Percentiles rank a stretch among this genome's conserved stretches.
These are phyloP conservation scores for Athene cunicularia DNA, from an alignment of 2,113 vertebrate genomes.

Conservation along the genomic window DNA sequence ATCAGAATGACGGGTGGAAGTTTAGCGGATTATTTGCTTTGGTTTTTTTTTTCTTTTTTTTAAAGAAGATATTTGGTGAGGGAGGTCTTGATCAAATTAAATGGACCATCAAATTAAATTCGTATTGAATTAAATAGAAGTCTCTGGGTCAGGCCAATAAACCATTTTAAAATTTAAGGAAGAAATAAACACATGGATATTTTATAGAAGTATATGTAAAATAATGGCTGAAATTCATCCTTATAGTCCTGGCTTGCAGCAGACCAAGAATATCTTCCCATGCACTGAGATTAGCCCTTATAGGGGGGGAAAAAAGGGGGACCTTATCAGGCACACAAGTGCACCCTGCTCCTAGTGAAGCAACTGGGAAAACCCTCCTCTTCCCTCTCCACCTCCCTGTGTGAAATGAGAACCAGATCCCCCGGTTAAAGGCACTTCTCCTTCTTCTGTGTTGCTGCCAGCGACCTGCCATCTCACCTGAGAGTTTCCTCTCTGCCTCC, in stretches of 20 bases:
- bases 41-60: neutral
- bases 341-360: neutral
- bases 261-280: neutral
- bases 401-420: neutral
- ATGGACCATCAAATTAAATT: slow-evolving; percentile 35
- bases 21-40: neutral
- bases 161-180: neutral
- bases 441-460: slow-evolving; percentile 11
- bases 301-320: neutral
- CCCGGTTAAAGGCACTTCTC: neutral
- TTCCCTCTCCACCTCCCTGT: neutral
- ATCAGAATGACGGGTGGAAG: neutral
- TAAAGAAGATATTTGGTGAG: neutral
- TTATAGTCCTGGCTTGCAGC: neutral
- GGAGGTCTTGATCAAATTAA: slow-evolving; percentile 25
- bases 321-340: neutral
- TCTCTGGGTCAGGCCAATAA: neutral
- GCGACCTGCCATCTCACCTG: slow-evolving; percentile 82
- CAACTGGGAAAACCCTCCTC: neutral
- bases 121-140: neutral
- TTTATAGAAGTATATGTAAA: neutral
- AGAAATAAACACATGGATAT: neutral
- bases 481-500: slow-evolving; percentile 82
- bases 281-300: neutral
- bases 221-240: neutral